Evolutionary conservation across 2,113 vertebrate genomes (phyloP).

Genomic region (Nycticryphes semicollaris): DNA sequence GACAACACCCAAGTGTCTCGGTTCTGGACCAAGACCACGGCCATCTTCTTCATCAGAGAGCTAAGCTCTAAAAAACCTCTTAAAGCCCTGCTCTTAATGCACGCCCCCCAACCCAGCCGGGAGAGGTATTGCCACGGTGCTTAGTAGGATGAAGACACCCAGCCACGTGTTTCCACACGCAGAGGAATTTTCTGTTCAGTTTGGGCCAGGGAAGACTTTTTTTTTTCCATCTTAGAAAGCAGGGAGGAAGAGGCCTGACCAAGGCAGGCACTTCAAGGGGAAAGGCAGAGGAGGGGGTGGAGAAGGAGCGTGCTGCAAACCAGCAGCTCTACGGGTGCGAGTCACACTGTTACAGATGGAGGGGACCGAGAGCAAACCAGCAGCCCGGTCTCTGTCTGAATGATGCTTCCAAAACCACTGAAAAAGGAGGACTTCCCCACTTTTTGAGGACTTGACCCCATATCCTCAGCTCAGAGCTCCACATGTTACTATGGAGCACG

Average conservation of each 20-base stretch:
- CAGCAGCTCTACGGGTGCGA: background rate
- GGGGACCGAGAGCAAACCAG: background rate
- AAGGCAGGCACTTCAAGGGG: background rate
- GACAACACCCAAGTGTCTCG: background rate
- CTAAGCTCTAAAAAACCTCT: background rate
- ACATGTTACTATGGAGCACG: background rate
- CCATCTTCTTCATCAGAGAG: background rate
- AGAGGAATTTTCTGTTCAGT: background rate
- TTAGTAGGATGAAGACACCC: background rate
- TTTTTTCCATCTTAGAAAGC: background rate
- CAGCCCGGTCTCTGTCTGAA: background rate
- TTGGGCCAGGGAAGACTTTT: background rate
- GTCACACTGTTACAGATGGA: background rate
- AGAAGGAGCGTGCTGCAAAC: background rate
- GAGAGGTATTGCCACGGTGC: background rate
- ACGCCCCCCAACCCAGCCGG: background rate
- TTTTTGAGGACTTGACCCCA: background rate
- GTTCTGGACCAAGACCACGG: background rate
- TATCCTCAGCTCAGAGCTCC: background rate
- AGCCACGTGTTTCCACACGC: background rate
- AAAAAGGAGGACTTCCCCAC: background rate
- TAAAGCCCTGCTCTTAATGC: accelerated
- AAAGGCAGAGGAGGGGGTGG: background rate
- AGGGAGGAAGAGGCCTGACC: background rate
- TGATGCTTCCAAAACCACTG: background rate